A percentile compares a stretch with the other conserved stretches of the same genome.
phyloP scores from a whole-genome alignment of 2,113 vertebrate species.

The Sylvilagus bachmani region DNA sequence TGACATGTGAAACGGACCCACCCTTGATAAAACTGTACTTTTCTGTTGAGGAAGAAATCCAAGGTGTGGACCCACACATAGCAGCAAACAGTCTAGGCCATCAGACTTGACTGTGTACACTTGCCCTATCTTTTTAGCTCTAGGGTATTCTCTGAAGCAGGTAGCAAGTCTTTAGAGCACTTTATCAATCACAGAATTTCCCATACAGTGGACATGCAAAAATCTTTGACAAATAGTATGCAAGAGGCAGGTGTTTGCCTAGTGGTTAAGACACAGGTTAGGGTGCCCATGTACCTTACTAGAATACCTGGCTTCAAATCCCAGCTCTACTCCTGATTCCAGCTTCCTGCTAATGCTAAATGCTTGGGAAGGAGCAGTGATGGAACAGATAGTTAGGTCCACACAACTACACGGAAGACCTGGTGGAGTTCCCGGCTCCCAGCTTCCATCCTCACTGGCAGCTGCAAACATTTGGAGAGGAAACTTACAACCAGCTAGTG shows the following conservation, averaged over 20 bases:
- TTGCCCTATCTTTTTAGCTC: background rate
- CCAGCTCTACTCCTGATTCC: no score
- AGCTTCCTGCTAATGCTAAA: no score
- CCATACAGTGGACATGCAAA: background rate
- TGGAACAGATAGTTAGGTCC: no score
- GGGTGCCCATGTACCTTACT: no score
- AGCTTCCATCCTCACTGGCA: no score
- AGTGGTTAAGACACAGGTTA: no score
- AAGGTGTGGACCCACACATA: background rate
- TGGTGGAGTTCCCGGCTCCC: no score
- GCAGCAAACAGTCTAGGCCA: background rate
- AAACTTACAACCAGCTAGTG: no score
- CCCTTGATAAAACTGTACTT: background rate
- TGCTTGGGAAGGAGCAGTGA: no score
- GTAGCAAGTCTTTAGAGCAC: background rate
- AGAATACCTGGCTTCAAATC: no score
- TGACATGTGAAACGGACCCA: background rate
- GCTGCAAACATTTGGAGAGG: no score
- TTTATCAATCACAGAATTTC: constrained; percentile 12
- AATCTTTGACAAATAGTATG: background rate
- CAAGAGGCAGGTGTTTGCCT: background rate
- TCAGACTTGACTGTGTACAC: background rate
- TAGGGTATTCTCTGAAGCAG: background rate
- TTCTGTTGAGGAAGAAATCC: background rate
- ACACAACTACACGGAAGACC: no score